phyloP scores from a whole-genome alignment of 2,797 vertebrate species.

The Myotis planiceps region DNA sequence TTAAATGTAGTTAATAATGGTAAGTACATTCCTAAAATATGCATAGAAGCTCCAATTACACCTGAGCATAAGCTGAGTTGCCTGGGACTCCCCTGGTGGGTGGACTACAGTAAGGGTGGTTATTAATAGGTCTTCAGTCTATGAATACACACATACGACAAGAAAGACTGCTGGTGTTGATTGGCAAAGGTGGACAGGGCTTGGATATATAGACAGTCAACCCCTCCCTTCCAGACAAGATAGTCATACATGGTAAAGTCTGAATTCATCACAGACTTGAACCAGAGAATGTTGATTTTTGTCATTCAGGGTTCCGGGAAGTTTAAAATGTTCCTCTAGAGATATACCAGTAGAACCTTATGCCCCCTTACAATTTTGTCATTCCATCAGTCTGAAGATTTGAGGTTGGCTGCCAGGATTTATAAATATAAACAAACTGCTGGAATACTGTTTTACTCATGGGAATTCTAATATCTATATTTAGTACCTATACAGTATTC shows the following conservation, averaged over 20 bases:
- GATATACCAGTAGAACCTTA: neutral
- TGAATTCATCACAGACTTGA: neutral
- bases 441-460: neutral
- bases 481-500: neutral
- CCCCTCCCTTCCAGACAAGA: neutral
- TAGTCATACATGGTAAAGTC: neutral
- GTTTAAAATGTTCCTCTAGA: neutral
- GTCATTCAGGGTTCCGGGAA: neutral
- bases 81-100: neutral
- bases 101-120: neutral
- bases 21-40: neutral
- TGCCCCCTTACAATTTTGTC: neutral
- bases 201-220: neutral
- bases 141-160: neutral
- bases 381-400: neutral
- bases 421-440: neutral
- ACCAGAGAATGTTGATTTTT: neutral
- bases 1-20: no score
- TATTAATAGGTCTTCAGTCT: rapidly evolving
- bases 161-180: neutral
- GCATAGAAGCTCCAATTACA: neutral
- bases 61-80: neutral
- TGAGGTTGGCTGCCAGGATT: neutral
- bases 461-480: neutral
- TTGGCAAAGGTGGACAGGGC: rapidly evolving